phyloP scores from a whole-genome alignment of 2,797 vertebrate species.

The Sebastes diploproa region DNA sequence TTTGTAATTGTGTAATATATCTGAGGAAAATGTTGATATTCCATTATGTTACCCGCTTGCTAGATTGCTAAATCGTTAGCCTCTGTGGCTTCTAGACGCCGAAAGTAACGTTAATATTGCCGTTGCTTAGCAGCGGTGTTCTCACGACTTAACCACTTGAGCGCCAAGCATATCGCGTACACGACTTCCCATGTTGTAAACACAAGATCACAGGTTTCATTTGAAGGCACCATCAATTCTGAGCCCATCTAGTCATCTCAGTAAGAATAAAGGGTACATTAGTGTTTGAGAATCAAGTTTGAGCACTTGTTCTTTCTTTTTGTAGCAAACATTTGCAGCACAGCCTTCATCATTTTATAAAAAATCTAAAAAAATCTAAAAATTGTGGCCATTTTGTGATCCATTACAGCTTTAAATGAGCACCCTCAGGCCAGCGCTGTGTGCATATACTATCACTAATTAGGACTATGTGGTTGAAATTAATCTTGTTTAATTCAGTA shows the following conservation, averaged over 20 bases:
- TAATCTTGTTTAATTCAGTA: neutral
- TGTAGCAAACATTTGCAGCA: neutral
- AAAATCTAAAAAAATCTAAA: neutral
- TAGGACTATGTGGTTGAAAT: neutral
- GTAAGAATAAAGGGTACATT: neutral
- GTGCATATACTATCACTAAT: neutral
- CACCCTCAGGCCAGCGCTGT: conserved; percentile 2
- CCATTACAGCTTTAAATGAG: conserved; percentile 18
- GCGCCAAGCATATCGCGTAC: too few species aligned
- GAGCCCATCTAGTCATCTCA: neutral
- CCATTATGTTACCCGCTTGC: too few species aligned
- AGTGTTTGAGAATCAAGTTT: neutral
- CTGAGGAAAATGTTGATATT: too few species aligned
- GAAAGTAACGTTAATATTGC: too few species aligned
- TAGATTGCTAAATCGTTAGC: too few species aligned
- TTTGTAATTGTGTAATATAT: too few species aligned
- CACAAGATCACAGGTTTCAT: too few species aligned
- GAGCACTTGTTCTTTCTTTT: neutral
- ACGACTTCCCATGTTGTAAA: too few species aligned
- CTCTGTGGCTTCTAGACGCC: too few species aligned
- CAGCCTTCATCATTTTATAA: neutral
- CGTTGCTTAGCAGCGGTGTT: too few species aligned
- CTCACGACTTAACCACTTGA: too few species aligned
- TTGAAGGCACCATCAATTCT: neutral
- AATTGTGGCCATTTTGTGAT: neutral